A percentile compares a stretch with the other conserved stretches of the same genome.
Evolutionary conservation across 2,113 vertebrate genomes (phyloP).

Genomic region (Salminus brasiliensis): DNA sequence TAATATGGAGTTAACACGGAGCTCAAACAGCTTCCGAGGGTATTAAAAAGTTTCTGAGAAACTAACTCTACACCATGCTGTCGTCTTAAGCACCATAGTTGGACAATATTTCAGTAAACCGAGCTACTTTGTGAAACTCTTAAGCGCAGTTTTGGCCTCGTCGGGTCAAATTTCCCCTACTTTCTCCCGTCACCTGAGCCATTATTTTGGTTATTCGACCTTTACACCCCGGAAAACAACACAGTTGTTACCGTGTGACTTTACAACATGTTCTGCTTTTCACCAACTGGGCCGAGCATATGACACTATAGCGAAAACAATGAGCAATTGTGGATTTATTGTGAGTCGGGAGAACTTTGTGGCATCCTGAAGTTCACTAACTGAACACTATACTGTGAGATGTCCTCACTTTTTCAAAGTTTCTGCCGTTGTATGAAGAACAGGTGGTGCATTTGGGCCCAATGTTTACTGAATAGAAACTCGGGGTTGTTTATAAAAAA

Average conservation of each 20-base stretch:
- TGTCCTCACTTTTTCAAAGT: not conserved
- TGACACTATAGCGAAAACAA: slow-evolving; percentile 5
- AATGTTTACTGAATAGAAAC: not conserved
- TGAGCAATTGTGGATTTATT: not conserved
- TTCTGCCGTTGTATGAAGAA: not conserved
- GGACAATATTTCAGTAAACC: no score
- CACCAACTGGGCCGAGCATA: not conserved
- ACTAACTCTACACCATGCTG: no score
- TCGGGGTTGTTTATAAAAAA: not conserved
- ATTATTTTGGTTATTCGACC: not conserved
- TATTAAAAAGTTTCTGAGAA: no score
- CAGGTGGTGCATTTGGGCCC: not conserved
- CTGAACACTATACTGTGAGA: not conserved
- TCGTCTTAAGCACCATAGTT: no score
- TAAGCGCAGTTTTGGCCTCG: no score
- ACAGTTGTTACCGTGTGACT: not conserved
- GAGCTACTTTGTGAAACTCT: no score
- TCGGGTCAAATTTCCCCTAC: not conserved
- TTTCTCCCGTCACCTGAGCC: not conserved
- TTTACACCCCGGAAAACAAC: not conserved
- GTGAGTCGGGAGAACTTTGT: not conserved
- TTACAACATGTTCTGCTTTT: not conserved
- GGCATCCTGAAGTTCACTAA: not conserved
- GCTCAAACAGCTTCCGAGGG: no score
- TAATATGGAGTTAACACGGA: no score